Conservation (phyloP, 2,888 invertebrate genomes). For the Hirtodrosophila alboralis region DNA sequence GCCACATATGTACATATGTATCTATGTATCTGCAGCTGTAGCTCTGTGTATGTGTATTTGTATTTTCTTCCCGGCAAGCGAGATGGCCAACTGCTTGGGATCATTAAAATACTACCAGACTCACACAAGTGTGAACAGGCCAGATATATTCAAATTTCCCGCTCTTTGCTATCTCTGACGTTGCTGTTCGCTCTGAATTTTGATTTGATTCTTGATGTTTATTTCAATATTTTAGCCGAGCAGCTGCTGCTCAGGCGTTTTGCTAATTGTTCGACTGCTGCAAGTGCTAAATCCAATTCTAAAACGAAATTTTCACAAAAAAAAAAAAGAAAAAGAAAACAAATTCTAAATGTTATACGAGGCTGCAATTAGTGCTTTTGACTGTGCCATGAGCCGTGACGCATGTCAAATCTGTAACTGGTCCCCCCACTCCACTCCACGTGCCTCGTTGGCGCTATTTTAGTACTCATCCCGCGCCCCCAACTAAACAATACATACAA, state of each 20-base stretch:
- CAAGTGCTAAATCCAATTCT: conserved; percentile 38
- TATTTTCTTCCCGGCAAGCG: conserved; percentile 54
- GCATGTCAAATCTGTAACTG: conserved; percentile 61
- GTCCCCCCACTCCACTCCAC: conserved; percentile 23
- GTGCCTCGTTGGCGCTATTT: conserved; percentile 48
- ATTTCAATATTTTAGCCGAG: conserved; percentile 63
- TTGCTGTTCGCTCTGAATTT: conserved; percentile 50
- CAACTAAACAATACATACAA: conserved; percentile 48
- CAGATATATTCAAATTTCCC: conserved; percentile 25
- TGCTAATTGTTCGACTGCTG: conserved; percentile 49
- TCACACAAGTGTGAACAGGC: conserved; percentile 33
- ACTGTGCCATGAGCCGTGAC: conserved; percentile 45
- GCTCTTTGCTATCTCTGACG: conserved; percentile 43
- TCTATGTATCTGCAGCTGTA: conserved; percentile 2
- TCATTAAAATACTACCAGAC: conserved; percentile 34
- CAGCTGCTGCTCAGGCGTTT: conserved; percentile 39
- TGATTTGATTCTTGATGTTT: conserved; percentile 44
- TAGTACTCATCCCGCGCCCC: conserved; percentile 15
- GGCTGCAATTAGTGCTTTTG: conserved; percentile 53
- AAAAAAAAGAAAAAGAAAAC: no score
- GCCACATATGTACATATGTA: conserved; percentile 7
- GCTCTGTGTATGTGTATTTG: conserved; percentile 16
- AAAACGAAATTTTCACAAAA: conserved; percentile 24
- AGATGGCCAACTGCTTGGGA: conserved; percentile 51
- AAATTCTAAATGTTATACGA: conserved; percentile 21